phyloP scores from a whole-genome alignment of 2,797 vertebrate genomes.

The Salarias fasciatus region DNA sequence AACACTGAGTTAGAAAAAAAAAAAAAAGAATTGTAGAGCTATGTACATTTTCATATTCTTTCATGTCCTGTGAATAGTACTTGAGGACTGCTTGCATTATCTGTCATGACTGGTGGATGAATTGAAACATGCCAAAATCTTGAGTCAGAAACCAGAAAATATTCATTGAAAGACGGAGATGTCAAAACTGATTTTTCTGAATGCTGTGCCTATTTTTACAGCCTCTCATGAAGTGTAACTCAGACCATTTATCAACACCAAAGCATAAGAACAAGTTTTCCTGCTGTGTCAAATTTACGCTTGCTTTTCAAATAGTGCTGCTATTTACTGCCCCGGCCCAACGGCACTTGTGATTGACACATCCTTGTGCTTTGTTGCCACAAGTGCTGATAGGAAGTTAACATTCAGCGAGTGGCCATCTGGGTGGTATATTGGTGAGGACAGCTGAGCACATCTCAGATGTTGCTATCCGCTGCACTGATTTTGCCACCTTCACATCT shows the following conservation, averaged over 20 bases:
- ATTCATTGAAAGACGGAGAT: too few species aligned
- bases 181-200: too few species aligned
- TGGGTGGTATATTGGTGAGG: constrained; percentile 75
- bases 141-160: too few species aligned
- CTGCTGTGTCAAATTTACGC: constrained; percentile 32
- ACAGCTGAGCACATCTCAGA: constrained; percentile 78
- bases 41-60: too few species aligned
- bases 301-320: constrained; percentile 41
- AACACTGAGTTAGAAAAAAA: neutral
- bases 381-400: constrained; percentile 72
- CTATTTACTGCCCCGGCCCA: constrained; percentile 50
- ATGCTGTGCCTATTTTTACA: constrained; percentile 1
- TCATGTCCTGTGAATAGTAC: too few species aligned
- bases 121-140: neutral
- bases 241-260: neutral
- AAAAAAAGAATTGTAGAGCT: neutral
- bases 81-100: too few species aligned
- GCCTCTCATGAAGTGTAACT: neutral
- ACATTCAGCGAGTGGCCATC: constrained; percentile 56
- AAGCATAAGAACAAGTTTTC: constrained; percentile 1
- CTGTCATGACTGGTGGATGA: too few species aligned
- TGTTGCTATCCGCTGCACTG: constrained; percentile 42
- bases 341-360: constrained; percentile 62
- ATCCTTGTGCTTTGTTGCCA: constrained; percentile 75
- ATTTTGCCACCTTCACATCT: constrained; percentile 21